These are phyloP conservation scores for Athrips mouffetella DNA, from an alignment of 2,888 invertebrate genomes.

Conservation along the genomic window DNA sequence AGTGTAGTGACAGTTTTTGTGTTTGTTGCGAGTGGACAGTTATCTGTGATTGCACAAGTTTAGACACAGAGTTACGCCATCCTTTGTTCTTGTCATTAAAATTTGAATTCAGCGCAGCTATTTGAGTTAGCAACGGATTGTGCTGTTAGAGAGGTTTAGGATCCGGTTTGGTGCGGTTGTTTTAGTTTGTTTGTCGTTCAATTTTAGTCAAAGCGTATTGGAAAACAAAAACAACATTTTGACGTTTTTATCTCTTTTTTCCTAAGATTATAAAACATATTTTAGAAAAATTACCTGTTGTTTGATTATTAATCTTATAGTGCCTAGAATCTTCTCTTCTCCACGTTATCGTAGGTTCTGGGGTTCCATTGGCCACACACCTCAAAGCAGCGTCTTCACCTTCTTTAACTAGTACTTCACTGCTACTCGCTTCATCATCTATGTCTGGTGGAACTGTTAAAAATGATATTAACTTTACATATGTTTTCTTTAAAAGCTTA, in stretches of 20 bases:
- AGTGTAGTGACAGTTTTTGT: constrained; percentile 37
- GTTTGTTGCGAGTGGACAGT: constrained; percentile 15
- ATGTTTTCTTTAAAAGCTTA: neutral
- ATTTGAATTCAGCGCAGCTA: neutral
- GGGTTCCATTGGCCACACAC: constrained; percentile 89
- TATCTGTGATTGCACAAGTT: constrained; percentile 12
- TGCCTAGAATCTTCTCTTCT: constrained; percentile 84
- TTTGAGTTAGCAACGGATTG: constrained; percentile 4
- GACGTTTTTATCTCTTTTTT: no score
- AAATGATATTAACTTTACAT: neutral
- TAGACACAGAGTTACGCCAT: neutral
- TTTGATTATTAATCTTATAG: constrained; percentile 71
- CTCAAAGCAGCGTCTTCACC: constrained; percentile 86
- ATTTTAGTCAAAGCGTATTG: neutral
- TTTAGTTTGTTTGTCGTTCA: neutral
- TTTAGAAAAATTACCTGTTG: constrained; percentile 44
- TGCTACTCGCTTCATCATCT: constrained; percentile 85
- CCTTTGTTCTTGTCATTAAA: neutral
- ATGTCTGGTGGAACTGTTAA: constrained; percentile 87
- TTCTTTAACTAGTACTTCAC: constrained; percentile 87
- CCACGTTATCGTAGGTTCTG: constrained; percentile 88
- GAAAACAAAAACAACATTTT: constrained; percentile 1
- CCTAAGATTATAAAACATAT: no score
- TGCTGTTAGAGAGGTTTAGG: neutral
- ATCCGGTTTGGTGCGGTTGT: neutral